Conservation (phyloP, 1,140 invertebrate genomes). For the Drosophila pseudoobscura region DNA sequence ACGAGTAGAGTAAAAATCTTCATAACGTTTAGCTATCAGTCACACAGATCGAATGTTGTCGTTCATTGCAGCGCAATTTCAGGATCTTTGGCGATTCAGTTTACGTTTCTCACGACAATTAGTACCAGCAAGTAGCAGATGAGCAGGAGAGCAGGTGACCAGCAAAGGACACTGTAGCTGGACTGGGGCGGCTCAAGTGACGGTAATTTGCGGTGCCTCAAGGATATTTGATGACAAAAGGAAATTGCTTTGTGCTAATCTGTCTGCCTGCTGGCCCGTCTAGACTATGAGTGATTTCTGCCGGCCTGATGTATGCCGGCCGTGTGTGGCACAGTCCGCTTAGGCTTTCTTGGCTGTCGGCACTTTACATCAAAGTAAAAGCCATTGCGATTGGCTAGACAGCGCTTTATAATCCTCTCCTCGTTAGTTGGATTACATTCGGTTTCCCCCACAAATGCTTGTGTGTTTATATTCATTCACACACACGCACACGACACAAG, state of each 20-base stretch:
- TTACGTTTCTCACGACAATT: slow-evolving; percentile 74
- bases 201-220: slow-evolving; percentile 77
- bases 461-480: slow-evolving; percentile 19
- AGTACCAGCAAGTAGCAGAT: slow-evolving; percentile 40
- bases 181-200: slow-evolving; percentile 52
- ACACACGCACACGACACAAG: slow-evolving; percentile 22
- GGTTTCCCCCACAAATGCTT: slow-evolving; percentile 6
- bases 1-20: no score
- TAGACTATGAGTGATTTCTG: slow-evolving; percentile 65
- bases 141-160: neutral
- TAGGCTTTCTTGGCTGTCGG: slow-evolving; percentile 78
- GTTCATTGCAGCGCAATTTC: neutral
- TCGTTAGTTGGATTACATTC: slow-evolving; percentile 54
- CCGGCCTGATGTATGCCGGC: slow-evolving; percentile 1
- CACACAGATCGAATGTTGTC: slow-evolving; percentile 23
- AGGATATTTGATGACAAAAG: slow-evolving; percentile 81
- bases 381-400: slow-evolving; percentile 80
- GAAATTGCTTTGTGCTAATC: slow-evolving; percentile 80
- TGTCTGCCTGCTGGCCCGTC: slow-evolving; percentile 63
- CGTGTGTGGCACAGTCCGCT: slow-evolving; percentile 76
- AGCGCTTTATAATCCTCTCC: slow-evolving; percentile 78
- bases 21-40: no score
- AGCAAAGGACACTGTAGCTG: neutral
- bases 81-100: neutral
- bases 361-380: slow-evolving; percentile 79